A percentile compares a stretch with the other conserved stretches of the same genome.
Conservation (phyloP, 2,797 vertebrate species). For the Melanotaenia pygmaea region DNA sequence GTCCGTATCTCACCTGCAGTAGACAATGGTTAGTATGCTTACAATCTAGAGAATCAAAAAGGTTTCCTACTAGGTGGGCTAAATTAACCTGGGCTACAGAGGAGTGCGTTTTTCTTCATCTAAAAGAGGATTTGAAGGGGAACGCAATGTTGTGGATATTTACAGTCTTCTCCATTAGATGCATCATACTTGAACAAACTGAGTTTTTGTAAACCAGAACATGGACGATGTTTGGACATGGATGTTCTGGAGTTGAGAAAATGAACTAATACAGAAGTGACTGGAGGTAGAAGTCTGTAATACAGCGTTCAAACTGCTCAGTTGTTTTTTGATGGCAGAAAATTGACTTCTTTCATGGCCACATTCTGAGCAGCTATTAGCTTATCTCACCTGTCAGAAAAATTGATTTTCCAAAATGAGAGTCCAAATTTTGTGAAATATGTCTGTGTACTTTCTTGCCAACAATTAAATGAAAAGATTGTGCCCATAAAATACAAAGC, state of each 20-base stretch:
- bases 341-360: not conserved
- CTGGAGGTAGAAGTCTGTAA: not conserved
- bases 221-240: not conserved
- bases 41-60: too few species aligned
- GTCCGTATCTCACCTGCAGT: not conserved
- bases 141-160: too few species aligned
- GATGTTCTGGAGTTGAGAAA: not conserved
- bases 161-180: too few species aligned
- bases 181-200: too few species aligned
- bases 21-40: not conserved
- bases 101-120: too few species aligned
- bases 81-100: too few species aligned
- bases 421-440: slow-evolving; percentile 16
- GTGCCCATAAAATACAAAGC: not conserved
- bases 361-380: not conserved
- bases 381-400: not conserved
- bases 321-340: not conserved
- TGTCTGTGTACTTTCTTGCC: not conserved
- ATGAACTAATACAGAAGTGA: not conserved
- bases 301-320: not conserved
- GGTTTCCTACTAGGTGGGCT: too few species aligned
- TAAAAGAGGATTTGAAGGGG: too few species aligned
- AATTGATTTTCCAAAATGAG: not conserved
- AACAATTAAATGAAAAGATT: not conserved
- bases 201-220: too few species aligned